Conservation (phyloP, 2,888 invertebrate species). For the Oegoconia quadripuncta region DNA sequence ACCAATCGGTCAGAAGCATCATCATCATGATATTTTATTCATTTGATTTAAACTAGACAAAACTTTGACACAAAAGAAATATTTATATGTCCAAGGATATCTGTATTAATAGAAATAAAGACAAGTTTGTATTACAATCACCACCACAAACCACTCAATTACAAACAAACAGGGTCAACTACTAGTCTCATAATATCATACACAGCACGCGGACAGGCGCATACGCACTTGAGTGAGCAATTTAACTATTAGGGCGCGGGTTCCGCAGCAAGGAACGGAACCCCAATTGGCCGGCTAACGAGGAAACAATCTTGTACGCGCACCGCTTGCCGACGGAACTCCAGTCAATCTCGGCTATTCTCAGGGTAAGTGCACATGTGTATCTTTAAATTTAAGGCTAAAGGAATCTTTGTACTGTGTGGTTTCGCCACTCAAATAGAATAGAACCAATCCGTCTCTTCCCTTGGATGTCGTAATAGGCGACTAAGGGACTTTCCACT, state of each 20-base stretch:
- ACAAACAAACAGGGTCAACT: constrained; percentile 1
- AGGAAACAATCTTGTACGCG: constrained; percentile 79
- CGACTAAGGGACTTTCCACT: too few relatives aligned
- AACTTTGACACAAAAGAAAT: too few relatives aligned
- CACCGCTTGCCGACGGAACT: constrained; percentile 69
- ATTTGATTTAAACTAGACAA: too few relatives aligned
- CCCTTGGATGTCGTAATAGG: too few relatives aligned
- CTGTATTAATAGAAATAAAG: constrained; percentile 41
- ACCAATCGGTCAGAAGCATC: too few relatives aligned
- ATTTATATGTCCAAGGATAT: too few relatives aligned
- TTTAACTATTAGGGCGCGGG: constrained; percentile 56
- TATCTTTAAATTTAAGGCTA: constrained; percentile 5
- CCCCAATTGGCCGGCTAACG: constrained; percentile 71
- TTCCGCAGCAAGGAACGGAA: constrained; percentile 68
- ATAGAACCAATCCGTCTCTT: too few relatives aligned
- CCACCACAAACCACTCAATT: neutral
- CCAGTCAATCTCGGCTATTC: constrained; percentile 61
- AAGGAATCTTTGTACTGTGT: neutral
- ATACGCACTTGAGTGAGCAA: constrained; percentile 51
- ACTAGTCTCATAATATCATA: neutral
- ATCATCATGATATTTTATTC: too few relatives aligned
- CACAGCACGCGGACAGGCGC: constrained; percentile 6
- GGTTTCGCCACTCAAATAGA: neutral
- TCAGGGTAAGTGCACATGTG: constrained; percentile 30
- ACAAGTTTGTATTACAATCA: neutral